Evolutionary conservation across 2,113 vertebrate genomes (phyloP), one percentile per base, ranked within the genome.

Genomic region (Coturnix japonica): DNA sequence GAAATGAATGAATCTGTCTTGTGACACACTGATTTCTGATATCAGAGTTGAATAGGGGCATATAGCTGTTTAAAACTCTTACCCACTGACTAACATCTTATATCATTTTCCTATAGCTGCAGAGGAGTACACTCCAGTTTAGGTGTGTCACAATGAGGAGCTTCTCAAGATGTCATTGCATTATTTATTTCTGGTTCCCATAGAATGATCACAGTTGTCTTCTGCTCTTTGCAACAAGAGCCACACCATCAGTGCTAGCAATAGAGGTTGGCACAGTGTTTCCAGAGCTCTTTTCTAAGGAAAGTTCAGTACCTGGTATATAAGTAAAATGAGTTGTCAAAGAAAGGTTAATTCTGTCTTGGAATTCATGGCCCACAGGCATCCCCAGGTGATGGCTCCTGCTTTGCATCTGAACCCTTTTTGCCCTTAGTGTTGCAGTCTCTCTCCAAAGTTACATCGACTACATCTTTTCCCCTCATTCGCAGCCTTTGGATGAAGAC

Each of bases 401-500:
- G 64, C 56, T 92, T 85, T 89, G 14, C 60, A 89, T 61, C 79
- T 67, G 60, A 37, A 13, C 46, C 0, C 0, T 65, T 73, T 65
- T 85, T 72, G 37, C 28, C 44, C 2, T 22, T 41, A 85, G 43
- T 57, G 16, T 59, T 5, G 0, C 26, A 43, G 53, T 15, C 26
- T 85, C 74, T 77, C 56, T 74, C 81, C 74, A 60, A 56, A 81
- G 64, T 67, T 60, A 37, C 19, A 89, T 78, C 61, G 66, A 41
- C 31, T 71, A 41, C 25, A 44, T 81, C 70, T 83, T 78, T 51
- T 59, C 84, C 70, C 35, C 46, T 0, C 37, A 0, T 75, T 73
- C 72, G 53, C 61, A 92, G 82, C 25, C 56, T 64, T 81, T 77
- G 75, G 83, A 81, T 86, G 85, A 88, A 95, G 91, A 90, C 72